Evolutionary conservation across 2,888 invertebrate genomes (phyloP).

Genomic region (Pseudococcus longispinus): DNA sequence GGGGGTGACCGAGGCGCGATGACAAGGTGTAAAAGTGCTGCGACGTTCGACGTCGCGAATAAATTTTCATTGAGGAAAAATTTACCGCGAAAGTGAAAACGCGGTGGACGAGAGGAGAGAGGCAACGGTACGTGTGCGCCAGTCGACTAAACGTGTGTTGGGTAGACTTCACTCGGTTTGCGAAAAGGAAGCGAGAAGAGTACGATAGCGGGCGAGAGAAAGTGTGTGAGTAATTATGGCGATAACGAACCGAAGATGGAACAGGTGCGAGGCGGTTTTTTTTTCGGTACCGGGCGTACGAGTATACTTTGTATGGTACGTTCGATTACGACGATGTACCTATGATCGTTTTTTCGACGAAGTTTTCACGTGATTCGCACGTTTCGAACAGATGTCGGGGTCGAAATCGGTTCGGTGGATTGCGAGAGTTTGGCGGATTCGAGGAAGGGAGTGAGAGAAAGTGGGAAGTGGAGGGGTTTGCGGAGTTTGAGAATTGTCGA

Average conservation of each 20-base stretch:
- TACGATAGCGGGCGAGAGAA: not conserved
- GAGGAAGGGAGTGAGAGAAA: not conserved
- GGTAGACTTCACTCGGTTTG: too few species aligned
- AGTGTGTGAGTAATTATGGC: not conserved
- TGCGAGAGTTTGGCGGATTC: not conserved
- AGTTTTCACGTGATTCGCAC: not conserved
- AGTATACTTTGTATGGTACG: not conserved
- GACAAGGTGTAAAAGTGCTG: not conserved
- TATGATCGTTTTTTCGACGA: not conserved
- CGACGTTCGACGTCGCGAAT: not conserved
- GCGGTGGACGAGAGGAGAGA: not conserved
- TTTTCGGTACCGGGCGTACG: not conserved
- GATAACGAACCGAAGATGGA: not conserved
- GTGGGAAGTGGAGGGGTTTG: too few species aligned
- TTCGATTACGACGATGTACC: not conserved
- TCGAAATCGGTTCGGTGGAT: not conserved
- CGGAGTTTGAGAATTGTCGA: too few species aligned
- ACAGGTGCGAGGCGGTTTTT: not conserved
- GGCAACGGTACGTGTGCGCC: not conserved
- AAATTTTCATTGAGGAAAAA: not conserved
- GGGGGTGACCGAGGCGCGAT: not conserved
- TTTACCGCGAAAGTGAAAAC: not conserved
- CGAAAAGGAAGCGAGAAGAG: not conserved
- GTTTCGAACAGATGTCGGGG: not conserved
- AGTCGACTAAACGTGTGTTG: not conserved